Evolutionary conservation across 2,113 vertebrate genomes (phyloP).

Genomic region (Mesocricetus auratus): DNA sequence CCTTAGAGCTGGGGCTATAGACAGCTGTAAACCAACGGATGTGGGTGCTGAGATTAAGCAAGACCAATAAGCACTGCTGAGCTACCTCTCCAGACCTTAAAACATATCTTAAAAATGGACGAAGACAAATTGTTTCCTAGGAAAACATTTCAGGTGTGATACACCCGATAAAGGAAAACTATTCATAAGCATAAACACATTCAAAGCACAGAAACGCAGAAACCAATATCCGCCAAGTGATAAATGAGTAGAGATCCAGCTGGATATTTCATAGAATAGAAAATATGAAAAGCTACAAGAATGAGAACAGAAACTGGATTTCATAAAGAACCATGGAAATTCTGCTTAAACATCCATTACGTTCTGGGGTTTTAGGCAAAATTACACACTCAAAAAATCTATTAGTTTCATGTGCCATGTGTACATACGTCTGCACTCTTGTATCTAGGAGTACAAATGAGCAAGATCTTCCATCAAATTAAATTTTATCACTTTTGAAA

Average conservation of each 20-base stretch:
- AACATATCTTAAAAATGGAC: background rate
- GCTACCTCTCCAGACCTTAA: background rate
- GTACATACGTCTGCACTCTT: background rate
- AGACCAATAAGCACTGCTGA: background rate
- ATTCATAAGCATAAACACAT: background rate
- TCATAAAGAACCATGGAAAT: background rate
- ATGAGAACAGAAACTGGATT: background rate
- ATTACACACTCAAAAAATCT: background rate
- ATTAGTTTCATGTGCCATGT: background rate
- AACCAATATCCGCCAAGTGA: background rate
- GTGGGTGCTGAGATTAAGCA: background rate
- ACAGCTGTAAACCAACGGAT: rapidly evolving
- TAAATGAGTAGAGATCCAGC: background rate
- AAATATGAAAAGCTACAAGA: background rate
- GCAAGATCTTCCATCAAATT: background rate
- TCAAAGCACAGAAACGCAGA: background rate
- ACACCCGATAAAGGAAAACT: background rate
- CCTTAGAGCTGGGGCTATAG: too few species aligned
- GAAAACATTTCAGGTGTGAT: background rate
- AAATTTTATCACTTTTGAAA: background rate
- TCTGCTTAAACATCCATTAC: background rate
- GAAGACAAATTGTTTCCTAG: background rate
- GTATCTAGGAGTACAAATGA: background rate
- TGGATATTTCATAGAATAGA: background rate
- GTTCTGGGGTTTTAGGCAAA: background rate